Conservation (phyloP, 2,888 invertebrate species). For the Yponomeuta cagnagella region DNA sequence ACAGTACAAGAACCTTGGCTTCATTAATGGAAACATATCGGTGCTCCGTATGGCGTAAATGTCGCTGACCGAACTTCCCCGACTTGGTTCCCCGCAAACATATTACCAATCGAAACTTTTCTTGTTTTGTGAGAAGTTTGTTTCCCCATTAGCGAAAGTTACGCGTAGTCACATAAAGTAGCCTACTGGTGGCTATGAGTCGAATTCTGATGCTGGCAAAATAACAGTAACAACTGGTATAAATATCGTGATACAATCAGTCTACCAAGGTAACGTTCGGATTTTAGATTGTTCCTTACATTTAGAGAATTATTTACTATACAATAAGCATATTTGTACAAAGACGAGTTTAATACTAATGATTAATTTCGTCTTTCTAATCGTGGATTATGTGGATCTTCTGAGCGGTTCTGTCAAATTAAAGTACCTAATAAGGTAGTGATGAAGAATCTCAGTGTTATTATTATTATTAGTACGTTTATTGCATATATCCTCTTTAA, state of each 20-base stretch:
- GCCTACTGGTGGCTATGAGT: slow-evolving; percentile 13
- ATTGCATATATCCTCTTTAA: no score
- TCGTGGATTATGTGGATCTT: no score
- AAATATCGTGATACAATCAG: not conserved
- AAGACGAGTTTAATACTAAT: no score
- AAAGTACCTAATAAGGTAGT: no score
- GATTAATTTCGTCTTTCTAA: no score
- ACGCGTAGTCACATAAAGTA: slow-evolving; percentile 6
- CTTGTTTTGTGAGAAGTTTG: slow-evolving; percentile 18
- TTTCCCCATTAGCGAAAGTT: slow-evolving; percentile 17
- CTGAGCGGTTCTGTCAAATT: no score
- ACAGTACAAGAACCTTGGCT: not conserved
- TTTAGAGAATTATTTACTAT: no score
- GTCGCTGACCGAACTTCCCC: not conserved
- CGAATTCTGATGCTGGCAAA: not conserved
- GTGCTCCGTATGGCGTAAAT: slow-evolving; percentile 1
- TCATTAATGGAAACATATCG: slow-evolving; percentile 1
- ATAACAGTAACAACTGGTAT: not conserved
- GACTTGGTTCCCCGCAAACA: slow-evolving; percentile 10
- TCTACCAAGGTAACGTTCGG: no score
- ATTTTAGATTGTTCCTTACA: no score
- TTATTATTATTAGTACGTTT: no score
- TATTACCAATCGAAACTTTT: slow-evolving; percentile 19
- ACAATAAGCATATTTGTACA: no score
- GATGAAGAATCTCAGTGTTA: no score